Conservation (phyloP, 2,797 vertebrate genomes). For the Vultur gryphus region DNA sequence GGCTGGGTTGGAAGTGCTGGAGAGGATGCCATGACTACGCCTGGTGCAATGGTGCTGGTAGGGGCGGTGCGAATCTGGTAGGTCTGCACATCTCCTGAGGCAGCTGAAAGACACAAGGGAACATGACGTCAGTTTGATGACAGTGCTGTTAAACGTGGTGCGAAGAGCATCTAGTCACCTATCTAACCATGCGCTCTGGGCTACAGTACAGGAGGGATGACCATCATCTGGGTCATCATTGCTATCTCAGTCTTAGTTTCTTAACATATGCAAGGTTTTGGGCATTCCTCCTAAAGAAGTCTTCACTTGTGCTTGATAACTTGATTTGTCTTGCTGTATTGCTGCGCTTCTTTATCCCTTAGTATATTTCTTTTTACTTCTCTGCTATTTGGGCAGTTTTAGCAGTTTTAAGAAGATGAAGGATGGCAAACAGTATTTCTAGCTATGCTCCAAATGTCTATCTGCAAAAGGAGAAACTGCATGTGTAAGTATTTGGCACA, state of each 20-base stretch:
- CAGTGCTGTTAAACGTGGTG: background rate
- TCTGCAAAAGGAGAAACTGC: background rate
- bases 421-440: background rate
- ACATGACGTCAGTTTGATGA: background rate
- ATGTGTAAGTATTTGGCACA: background rate
- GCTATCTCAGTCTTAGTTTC: background rate
- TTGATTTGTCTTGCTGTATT: background rate
- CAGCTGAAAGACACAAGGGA: conserved; percentile 73
- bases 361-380: background rate
- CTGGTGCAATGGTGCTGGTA: conserved; percentile 89
- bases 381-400: conserved; percentile 18
- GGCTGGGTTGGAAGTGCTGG: conserved; percentile 88
- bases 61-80: conserved; percentile 97
- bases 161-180: background rate
- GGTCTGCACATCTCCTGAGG: conserved; percentile 96
- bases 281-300: background rate
- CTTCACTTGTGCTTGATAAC: background rate
- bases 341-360: background rate
- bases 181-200: background rate
- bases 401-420: conserved; percentile 54
- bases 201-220: background rate
- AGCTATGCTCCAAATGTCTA: background rate
- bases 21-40: conserved; percentile 95
- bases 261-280: background rate
- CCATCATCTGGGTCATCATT: background rate